Base-by-base conservation (phyloP, 2,888 invertebrate species). In the Spisula solida region DNA sequence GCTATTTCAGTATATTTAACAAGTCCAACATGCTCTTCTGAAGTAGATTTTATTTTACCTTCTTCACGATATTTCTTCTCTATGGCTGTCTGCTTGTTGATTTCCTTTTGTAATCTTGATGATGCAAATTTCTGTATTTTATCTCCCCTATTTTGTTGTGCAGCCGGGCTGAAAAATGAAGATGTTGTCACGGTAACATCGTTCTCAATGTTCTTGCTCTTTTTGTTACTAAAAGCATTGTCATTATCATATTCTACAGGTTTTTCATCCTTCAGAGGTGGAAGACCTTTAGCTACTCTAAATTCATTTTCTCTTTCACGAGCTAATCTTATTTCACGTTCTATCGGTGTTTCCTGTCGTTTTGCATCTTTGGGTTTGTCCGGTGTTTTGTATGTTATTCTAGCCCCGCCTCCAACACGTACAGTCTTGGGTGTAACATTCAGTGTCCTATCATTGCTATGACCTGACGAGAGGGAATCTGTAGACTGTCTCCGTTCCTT, bases 81-180 rank as follows among this genome's bases (percentile, higher is more conserved):
- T 93, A 98, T 97, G 95, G 98, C 98, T 85, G 98, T 98, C 90
- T 98, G 98, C 97, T 98, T 98, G 95, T 98, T 98, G 95, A 99
- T 98, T 97, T 99, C 99, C 96, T 98, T 97, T 97, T 99, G 98
- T 96, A 99, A 98, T 96, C 98, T 97, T 92, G 97, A 97, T 34
- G 97, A 97, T 25, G 97, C 97, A 95, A 96, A 93, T 85, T 95
- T 95, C 91, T 96, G 95, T 93, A 96, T 95, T n/a, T 93, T 93
- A 18, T 92, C 93, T 48, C 47, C 47, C n/a, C 29, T 60, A 20
- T 34, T 80, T 18, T 75, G 34, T 10, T 75, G 25, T 0, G 29
- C 34, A 29, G 34, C 31, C 41, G 81, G 31, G 85, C 79, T 79
- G 51, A 55, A 85, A 6, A 85, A 81, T 6, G 86, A 41, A 55